A percentile compares a stretch with the other conserved stretches of the same genome.
phyloP scores from a whole-genome alignment of 2,797 vertebrate species.

The Pyrocephalus nanus region DNA sequence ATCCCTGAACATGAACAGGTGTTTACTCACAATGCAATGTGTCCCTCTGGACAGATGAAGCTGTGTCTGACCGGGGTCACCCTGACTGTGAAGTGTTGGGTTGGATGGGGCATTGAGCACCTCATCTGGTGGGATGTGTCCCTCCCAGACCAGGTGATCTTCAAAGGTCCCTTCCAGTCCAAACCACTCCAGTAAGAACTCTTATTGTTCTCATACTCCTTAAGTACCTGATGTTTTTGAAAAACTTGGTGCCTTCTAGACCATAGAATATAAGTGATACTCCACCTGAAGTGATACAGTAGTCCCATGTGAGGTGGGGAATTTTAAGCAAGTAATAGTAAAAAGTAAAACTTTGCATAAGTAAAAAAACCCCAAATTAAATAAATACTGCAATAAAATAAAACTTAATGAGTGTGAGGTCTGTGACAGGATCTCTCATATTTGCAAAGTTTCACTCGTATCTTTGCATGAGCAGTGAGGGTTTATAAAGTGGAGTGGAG shows the following conservation, averaged over 20 bases:
- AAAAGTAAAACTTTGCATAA: background rate
- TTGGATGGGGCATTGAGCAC: background rate
- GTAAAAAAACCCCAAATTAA: background rate
- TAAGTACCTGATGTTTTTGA: background rate
- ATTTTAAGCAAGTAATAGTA: background rate
- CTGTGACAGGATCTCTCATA: background rate
- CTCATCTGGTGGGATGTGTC: no score
- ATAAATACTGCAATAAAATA: background rate
- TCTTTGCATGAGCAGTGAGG: background rate
- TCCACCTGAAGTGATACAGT: background rate
- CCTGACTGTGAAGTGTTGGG: background rate
- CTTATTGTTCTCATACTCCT: background rate
- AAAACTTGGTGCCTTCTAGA: background rate
- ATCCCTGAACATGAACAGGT: background rate
- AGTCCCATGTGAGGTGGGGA: fast-evolving
- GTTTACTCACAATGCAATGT: background rate
- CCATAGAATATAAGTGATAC: background rate
- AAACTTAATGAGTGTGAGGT: background rate
- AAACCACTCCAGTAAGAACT: background rate
- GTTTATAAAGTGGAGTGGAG: background rate
- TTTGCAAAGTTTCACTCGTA: background rate
- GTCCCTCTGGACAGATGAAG: background rate
- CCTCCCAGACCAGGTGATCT: background rate
- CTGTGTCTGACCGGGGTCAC: background rate
- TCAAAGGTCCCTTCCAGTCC: background rate